phyloP scores from a whole-genome alignment of 2,888 invertebrate species.

The Polylopha cassiicola region DNA sequence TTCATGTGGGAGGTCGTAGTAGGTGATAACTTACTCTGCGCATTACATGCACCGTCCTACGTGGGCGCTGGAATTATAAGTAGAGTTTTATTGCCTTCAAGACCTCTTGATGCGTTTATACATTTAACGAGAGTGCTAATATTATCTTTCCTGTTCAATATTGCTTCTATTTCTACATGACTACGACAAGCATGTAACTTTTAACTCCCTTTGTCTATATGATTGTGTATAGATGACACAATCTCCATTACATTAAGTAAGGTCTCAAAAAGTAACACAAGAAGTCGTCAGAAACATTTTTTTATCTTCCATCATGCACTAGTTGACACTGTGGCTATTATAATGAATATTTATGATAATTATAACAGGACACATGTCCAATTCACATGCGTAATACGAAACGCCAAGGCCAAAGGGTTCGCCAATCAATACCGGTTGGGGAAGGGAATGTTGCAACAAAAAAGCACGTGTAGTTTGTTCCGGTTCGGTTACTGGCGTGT shows the following conservation, averaged over 20 bases:
- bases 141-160: too few relatives aligned
- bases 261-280: too few relatives aligned
- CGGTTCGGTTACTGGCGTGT: slow-evolving; percentile 64
- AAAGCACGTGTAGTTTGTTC: slow-evolving; percentile 69
- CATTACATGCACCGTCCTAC: slow-evolving; percentile 37
- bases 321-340: neutral
- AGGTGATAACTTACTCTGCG: slow-evolving; percentile 31
- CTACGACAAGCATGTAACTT: too few relatives aligned
- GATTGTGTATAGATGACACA: too few relatives aligned
- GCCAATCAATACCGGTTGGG: slow-evolving; percentile 49
- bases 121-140: neutral
- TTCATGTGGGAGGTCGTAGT: slow-evolving; percentile 38
- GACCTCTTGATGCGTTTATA: slow-evolving; percentile 20
- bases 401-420: slow-evolving; percentile 25
- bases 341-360: neutral
- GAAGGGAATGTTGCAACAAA: slow-evolving; percentile 64
- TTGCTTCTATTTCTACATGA: too few relatives aligned
- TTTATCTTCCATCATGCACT: too few relatives aligned
- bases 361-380: neutral
- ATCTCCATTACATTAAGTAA: too few relatives aligned
- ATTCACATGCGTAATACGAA: slow-evolving; percentile 6
- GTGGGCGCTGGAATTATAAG: slow-evolving; percentile 37
- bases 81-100: slow-evolving; percentile 33
- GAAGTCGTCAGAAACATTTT: too few relatives aligned
- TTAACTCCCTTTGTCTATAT: too few relatives aligned